Conservation (phyloP, 2,888 invertebrate genomes). For the Syrista parreyssii region DNA sequence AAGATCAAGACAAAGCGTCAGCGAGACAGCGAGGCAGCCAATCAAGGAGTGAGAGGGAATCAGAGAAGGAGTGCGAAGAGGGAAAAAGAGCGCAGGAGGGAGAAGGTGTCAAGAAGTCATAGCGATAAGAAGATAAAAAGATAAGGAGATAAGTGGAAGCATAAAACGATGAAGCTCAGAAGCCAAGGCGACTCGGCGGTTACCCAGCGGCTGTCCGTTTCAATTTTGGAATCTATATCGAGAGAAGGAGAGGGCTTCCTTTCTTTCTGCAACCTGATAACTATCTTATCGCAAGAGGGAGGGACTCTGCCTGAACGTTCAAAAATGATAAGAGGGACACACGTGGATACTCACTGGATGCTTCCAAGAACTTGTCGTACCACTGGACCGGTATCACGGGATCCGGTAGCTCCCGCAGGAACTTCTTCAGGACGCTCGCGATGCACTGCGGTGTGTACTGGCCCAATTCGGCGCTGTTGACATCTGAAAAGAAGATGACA, state of each 20-base stretch:
- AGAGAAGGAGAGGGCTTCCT: not conserved
- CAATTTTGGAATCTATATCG: not conserved
- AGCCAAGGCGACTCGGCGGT: not conserved
- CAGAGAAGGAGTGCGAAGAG: too few species aligned
- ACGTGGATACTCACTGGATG: conserved; percentile 62
- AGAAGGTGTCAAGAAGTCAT: not conserved
- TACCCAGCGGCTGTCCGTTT: not conserved
- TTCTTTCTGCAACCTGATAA: not conserved
- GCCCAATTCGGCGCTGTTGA: conserved; percentile 65
- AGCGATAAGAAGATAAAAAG: not conserved
- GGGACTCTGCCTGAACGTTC: not conserved
- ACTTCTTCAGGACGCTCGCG: conserved; percentile 76
- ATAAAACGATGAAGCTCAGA: not conserved
- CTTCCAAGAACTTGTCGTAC: conserved; percentile 78
- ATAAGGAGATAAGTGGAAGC: not conserved
- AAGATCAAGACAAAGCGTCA: conserved; percentile 4
- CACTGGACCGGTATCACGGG: conserved; percentile 80
- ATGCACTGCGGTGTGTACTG: conserved; percentile 70
- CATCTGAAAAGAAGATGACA: conserved; percentile 49
- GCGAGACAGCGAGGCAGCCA: too few species aligned
- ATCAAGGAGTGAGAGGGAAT: too few species aligned
- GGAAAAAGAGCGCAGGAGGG: too few species aligned
- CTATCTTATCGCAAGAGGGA: not conserved
- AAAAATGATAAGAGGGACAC: not conserved
- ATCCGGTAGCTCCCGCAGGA: conserved; percentile 79